These are phyloP conservation scores for Zhuqinia jingwanae DNA, from an alignment of 2,888 invertebrate genomes.

Conservation along the genomic window DNA sequence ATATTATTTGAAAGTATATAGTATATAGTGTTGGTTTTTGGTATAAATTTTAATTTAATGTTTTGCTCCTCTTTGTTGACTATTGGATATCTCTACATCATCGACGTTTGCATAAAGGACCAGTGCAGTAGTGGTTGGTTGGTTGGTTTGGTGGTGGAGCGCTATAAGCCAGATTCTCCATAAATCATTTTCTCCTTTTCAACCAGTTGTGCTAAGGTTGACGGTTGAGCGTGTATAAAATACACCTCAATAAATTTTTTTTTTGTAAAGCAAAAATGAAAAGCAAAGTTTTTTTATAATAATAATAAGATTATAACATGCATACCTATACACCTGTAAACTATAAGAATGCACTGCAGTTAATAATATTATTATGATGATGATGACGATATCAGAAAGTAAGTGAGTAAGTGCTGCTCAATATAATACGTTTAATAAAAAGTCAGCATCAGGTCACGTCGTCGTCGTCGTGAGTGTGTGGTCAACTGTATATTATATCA, in stretches of 20 bases:
- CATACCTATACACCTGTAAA: neutral
- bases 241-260: constrained; percentile 21
- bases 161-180: constrained; percentile 52
- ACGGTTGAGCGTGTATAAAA: constrained; percentile 35
- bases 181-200: constrained; percentile 64
- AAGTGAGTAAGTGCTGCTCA: neutral
- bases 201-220: constrained; percentile 37
- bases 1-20: no score
- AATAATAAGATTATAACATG: neutral
- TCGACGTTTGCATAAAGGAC: no score
- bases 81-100: neutral
- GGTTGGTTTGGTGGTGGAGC: no score
- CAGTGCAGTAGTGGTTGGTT: no score
- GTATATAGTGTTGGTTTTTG: constrained; percentile 41
- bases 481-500: constrained; percentile 53
- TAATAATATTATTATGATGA: constrained; percentile 20
- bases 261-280: constrained; percentile 10
- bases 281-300: constrained; percentile 3
- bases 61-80: neutral
- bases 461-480: constrained; percentile 62
- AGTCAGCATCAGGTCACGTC: constrained; percentile 45
- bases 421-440: constrained; percentile 21
- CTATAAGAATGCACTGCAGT: constrained; percentile 5
- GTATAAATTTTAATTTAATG: constrained; percentile 28
- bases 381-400: constrained; percentile 6